phyloP scores from a whole-genome alignment of 64 coral and sea anemone species.

The Platygyra sinensis region DNA sequence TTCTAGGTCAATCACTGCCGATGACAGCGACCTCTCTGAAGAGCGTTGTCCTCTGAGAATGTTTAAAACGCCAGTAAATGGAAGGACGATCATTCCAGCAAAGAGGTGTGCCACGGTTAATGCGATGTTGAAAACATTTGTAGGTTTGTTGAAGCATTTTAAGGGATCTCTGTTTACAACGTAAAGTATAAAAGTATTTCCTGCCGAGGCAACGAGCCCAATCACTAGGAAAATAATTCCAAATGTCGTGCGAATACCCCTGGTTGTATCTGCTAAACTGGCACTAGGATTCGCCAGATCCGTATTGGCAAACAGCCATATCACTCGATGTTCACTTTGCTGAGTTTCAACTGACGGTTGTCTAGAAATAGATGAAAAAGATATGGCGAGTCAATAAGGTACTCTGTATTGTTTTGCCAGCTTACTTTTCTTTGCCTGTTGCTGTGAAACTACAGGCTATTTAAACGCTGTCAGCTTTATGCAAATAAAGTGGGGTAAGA shows the following conservation, averaged over 20 bases:
- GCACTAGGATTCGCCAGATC: neutral
- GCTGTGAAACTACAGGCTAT: neutral
- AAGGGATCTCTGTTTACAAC: conserved; percentile 26
- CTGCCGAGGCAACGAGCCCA: neutral
- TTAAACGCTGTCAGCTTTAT: neutral
- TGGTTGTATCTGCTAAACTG: neutral
- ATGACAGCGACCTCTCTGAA: neutral
- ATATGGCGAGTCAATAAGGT: neutral
- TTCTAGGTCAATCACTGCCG: conserved; percentile 1
- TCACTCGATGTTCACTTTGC: neutral
- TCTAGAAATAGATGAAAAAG: neutral
- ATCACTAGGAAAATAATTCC: neutral
- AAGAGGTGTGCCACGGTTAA: conserved; percentile 7
- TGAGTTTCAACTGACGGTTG: neutral
- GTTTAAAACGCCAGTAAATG: conserved; percentile 18
- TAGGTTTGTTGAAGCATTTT: conserved; percentile 31
- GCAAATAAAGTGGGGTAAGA: neutral
- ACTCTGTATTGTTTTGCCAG: conserved; percentile 13
- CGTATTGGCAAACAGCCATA: neutral
- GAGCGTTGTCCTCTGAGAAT: neutral
- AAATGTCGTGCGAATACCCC: neutral
- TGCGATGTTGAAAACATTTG: conserved; percentile 27
- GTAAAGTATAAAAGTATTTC: conserved; percentile 33
- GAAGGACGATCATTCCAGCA: neutral
- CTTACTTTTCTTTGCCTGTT: neutral